Conservation (phyloP, 1,140 invertebrate genomes). For the Apocrypta bakeri region DNA sequence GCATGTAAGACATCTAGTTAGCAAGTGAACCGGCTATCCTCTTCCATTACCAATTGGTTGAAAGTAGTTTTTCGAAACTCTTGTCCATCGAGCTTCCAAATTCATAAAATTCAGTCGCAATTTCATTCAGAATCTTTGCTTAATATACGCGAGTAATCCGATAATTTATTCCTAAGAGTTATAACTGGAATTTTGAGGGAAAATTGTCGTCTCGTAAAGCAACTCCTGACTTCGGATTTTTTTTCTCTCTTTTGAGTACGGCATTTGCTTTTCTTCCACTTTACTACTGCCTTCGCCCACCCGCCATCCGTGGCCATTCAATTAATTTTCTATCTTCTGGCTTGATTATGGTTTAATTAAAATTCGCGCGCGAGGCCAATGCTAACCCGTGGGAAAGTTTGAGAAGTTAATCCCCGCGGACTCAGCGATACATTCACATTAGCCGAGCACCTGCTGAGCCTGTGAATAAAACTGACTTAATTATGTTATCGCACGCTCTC, state of each 20-base stretch:
- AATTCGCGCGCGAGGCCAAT: constrained; percentile 49
- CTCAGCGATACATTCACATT: constrained; percentile 55
- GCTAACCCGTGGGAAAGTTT: constrained; percentile 55
- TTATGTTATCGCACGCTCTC: constrained; percentile 54
- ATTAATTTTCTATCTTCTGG: constrained; percentile 54
- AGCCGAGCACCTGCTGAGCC: constrained; percentile 53
- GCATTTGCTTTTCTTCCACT: neutral
- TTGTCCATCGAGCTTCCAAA: neutral
- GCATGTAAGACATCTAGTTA: constrained; percentile 25
- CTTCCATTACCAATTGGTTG: neutral
- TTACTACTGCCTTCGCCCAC: neutral
- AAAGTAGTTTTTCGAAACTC: constrained; percentile 12
- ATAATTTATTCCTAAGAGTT: neutral
- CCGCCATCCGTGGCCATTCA: constrained; percentile 27
- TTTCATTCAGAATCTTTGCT: neutral
- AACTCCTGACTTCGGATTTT: neutral
- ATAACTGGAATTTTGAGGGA: no score
- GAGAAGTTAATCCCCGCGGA: constrained; percentile 58
- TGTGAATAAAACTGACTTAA: constrained; percentile 56
- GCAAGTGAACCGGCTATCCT: neutral
- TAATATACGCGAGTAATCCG: neutral
- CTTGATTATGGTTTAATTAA: constrained; percentile 61
- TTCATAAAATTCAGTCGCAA: neutral
- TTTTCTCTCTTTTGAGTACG: neutral
- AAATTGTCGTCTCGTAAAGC: neutral